Evolutionary conservation across 1,140 invertebrate genomes (phyloP), one percentile per base, ranked within the genome.

Genomic region (Scylla paramamosain): DNA sequence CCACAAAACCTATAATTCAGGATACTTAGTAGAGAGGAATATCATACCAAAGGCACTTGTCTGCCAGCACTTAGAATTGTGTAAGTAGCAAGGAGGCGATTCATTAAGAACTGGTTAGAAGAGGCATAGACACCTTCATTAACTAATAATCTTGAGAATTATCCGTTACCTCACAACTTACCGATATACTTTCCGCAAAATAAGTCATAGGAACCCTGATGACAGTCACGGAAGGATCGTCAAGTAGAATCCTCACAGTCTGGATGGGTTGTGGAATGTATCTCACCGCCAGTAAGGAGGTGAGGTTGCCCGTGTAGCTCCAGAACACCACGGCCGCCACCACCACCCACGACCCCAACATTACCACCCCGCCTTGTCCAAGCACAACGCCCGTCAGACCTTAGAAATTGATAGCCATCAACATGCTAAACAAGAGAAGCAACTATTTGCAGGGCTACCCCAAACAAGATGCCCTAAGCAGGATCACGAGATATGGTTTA

Each of bases 221-320:
- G n/a, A 91, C 10, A 10, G 46, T 77, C 20, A 59, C 90, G 10
- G 25, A n/a, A 32, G 46, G 0, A 67, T 86, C 82, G 20, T 87
- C 92, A 0, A 93, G 92, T 6, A 93, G 82, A 10, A 12, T 67
- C 25, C 92, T 25, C 0, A 93, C 0, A 3, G 83, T 48, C 92
- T 93, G 92, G 92, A 52, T 31, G 12, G 92, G 92, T n/a, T 87
- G 82, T 32, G 92, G 92, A 67, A 93, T 93, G 92, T 93, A 59
- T n/a, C 92, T 31, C 83, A 93, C 92, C 10, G 92, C 92, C 92
- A 93, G 46, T 6, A 93, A 83, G 83, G 92, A 93, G 59, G 82
- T 93, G 92, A 93, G 92, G 46, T 48, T 93, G 10, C 92, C 83
- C 12, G 92, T 31, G 83, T 93, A 93, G 28, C 92, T 93, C 45